phyloP scores from a whole-genome alignment of 2,797 vertebrate genomes.

The Psittacula echo region DNA sequence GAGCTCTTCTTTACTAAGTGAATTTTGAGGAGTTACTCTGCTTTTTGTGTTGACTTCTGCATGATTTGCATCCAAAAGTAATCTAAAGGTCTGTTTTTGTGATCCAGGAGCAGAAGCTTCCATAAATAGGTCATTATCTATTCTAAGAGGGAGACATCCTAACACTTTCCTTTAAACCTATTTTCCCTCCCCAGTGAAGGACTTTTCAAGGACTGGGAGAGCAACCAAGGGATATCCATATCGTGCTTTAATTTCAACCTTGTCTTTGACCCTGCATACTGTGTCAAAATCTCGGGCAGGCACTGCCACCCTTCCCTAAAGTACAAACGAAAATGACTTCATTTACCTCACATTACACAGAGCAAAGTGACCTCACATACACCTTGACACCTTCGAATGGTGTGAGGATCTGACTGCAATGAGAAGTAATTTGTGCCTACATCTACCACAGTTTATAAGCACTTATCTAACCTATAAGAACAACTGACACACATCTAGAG shows the following conservation, averaged over 20 bases:
- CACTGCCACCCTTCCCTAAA: not conserved
- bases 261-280: not conserved
- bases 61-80: not conserved
- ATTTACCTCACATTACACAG: not conserved
- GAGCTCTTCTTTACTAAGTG: not conserved
- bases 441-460: not conserved
- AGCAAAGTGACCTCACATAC: fast-evolving
- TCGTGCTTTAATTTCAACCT: not conserved
- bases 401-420: not conserved
- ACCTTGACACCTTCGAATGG: not conserved
- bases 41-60: not conserved
- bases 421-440: not conserved
- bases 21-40: not conserved
- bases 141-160: not conserved
- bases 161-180: not conserved
- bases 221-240: not conserved
- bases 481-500: not conserved
- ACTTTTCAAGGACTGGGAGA: not conserved
- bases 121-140: not conserved
- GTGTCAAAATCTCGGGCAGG: not conserved
- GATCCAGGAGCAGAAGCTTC: not conserved
- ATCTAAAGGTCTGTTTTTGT: not conserved
- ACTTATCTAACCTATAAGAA: not conserved
- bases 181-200: not conserved
- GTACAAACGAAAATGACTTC: not conserved